Evolutionary conservation across 2,113 vertebrate species (phyloP).

Genomic region (Zosterops pallidus): DNA sequence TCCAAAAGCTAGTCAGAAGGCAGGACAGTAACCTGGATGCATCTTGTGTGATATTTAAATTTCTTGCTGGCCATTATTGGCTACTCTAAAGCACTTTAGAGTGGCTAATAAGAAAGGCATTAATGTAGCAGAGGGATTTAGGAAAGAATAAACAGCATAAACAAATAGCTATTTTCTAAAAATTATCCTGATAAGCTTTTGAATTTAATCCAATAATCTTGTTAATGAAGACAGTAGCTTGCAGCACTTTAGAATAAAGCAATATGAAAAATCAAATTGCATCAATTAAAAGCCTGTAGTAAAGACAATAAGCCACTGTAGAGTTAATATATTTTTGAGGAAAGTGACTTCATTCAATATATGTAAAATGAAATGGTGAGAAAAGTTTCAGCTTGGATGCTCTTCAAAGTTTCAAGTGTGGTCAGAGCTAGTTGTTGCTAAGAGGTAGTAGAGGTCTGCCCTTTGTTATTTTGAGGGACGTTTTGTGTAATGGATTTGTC

Average conservation of each 20-base stretch:
- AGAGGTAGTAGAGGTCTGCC: neutral
- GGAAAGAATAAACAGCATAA: neutral
- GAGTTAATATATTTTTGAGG: neutral
- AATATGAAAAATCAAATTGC: neutral
- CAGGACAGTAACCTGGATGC: neutral
- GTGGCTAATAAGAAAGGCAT: neutral
- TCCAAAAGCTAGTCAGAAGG: neutral
- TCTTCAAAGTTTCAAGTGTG: neutral
- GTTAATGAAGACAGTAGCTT: neutral
- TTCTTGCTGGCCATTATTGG: neutral
- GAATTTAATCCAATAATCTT: neutral
- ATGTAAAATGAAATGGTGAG: neutral
- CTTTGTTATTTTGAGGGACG: neutral
- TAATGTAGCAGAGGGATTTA: neutral
- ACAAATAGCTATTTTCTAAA: neutral
- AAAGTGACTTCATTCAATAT: neutral
- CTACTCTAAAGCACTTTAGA: neutral
- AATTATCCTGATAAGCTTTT: neutral
- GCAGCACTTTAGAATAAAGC: neutral
- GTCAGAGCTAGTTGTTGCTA: neutral
- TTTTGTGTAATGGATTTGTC: neutral
- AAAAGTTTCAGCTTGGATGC: neutral
- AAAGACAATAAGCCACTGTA: neutral
- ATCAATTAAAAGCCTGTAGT: neutral
- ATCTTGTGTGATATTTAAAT: neutral